Conservation (phyloP, 1,140 invertebrate species). For the Euura lappo region DNA sequence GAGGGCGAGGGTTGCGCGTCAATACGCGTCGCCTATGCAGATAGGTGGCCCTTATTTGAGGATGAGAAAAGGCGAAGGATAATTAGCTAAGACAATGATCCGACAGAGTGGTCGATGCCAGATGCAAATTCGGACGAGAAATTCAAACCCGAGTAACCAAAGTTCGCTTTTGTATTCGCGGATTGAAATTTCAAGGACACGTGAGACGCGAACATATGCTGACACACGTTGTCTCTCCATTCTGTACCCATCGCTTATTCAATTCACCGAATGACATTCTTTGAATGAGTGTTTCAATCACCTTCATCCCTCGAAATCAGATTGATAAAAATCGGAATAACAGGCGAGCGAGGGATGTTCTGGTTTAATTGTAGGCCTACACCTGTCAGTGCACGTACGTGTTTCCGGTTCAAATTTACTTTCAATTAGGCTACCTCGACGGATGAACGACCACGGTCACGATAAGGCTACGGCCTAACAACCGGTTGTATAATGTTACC, state of each 20-base stretch:
- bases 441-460: neutral
- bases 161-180: conserved; percentile 41
- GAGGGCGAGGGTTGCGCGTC: conserved; percentile 1
- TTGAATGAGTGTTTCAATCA: neutral
- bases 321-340: neutral
- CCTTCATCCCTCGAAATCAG: too few species aligned
- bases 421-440: neutral
- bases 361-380: neutral
- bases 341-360: neutral
- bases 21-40: conserved; percentile 15
- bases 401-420: neutral
- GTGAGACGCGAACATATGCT: conserved; percentile 17
- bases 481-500: conserved; percentile 2
- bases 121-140: conserved; percentile 52
- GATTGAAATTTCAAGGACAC: conserved; percentile 48
- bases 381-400: neutral
- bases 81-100: conserved; percentile 59
- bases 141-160: conserved; percentile 21
- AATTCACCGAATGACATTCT: conserved; percentile 13
- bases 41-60: neutral
- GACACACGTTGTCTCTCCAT: neutral
- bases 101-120: conserved; percentile 36
- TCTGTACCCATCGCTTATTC: conserved; percentile 18
- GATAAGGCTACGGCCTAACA: neutral
- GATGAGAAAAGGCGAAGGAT: conserved; percentile 33